Conservation (phyloP, 1,140 invertebrate species). For the Drosophila nigromelanica region DNA sequence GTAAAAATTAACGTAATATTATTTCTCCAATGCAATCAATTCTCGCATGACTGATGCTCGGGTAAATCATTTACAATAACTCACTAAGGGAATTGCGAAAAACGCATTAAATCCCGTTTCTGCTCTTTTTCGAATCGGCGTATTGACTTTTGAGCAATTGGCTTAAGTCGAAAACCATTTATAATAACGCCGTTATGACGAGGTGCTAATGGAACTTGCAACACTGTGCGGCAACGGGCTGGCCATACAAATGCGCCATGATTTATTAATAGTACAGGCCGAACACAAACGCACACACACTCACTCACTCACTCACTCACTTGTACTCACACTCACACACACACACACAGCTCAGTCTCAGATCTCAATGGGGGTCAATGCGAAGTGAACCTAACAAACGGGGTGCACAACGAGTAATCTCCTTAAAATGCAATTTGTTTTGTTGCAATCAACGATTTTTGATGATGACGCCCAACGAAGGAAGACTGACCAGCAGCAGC, state of each 20-base stretch:
- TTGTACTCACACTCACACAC: constrained; percentile 7
- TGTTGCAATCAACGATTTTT: constrained; percentile 82
- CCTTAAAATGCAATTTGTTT: constrained; percentile 82
- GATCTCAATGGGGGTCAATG: constrained; percentile 24
- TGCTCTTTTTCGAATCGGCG: not conserved
- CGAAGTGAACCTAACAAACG: constrained; percentile 16
- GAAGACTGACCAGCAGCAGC: constrained; percentile 5
- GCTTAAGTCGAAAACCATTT: constrained; percentile 25
- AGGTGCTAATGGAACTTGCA: constrained; percentile 42
- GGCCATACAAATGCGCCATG: constrained; percentile 62
- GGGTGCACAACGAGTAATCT: constrained; percentile 61
- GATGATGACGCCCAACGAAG: constrained; percentile 61
- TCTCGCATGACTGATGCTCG: too few species aligned
- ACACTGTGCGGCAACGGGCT: constrained; percentile 10
- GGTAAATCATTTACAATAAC: too few species aligned
- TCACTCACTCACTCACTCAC: constrained; percentile 4
- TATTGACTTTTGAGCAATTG: constrained; percentile 31
- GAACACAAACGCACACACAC: constrained; percentile 14
- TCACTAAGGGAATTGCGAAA: not conserved
- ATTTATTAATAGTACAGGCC: constrained; percentile 68
- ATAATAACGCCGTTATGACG: constrained; percentile 39
- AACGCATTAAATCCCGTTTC: constrained; percentile 1
- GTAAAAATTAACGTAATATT: too few species aligned
- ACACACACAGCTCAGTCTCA: constrained; percentile 8
- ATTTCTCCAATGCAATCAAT: too few species aligned